These are phyloP conservation scores for Mactra quadrangularis DNA, from an alignment of 1,140 invertebrate genomes.

Conservation along the genomic window DNA sequence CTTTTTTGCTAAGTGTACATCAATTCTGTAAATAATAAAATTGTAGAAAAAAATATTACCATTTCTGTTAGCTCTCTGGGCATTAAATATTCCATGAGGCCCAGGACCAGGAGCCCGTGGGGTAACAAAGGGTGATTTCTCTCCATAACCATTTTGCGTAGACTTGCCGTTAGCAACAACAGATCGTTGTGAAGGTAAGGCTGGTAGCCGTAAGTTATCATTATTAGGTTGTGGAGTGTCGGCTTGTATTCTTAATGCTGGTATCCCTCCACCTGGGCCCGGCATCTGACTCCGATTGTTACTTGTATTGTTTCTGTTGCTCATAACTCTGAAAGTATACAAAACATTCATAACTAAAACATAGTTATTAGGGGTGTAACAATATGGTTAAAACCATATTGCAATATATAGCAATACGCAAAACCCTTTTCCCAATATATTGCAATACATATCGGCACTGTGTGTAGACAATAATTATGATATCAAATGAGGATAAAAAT, in stretches of 20 bases:
- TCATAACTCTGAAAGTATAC: conserved; percentile 47
- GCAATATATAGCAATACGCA: no score
- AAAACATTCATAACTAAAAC: no score
- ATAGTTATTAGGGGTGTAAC: no score
- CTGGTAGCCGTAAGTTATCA: conserved; percentile 61
- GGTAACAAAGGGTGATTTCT: conserved; percentile 47
- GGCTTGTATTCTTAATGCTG: conserved; percentile 71
- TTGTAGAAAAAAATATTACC: conserved; percentile 24
- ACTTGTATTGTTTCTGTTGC: conserved; percentile 9
- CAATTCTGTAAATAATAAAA: no score
- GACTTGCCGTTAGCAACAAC: conserved; percentile 65
- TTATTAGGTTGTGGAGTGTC: conserved; percentile 73
- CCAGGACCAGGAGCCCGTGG: conserved; percentile 48
- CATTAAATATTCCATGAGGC: conserved; percentile 40
- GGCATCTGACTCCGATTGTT: conserved; percentile 21
- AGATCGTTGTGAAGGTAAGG: conserved; percentile 63
- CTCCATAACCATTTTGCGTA: conserved; percentile 55
- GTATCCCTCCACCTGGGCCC: conserved; percentile 61
- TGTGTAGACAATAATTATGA: no score
- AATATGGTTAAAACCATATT: no score
- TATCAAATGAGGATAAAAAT: no score
- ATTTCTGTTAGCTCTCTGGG: conserved; percentile 26
- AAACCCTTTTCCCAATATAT: no score
- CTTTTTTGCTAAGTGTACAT: no score
- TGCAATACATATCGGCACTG: no score